Conservation (phyloP, 2,113 vertebrate species). For the Prionailurus viverrinus region DNA sequence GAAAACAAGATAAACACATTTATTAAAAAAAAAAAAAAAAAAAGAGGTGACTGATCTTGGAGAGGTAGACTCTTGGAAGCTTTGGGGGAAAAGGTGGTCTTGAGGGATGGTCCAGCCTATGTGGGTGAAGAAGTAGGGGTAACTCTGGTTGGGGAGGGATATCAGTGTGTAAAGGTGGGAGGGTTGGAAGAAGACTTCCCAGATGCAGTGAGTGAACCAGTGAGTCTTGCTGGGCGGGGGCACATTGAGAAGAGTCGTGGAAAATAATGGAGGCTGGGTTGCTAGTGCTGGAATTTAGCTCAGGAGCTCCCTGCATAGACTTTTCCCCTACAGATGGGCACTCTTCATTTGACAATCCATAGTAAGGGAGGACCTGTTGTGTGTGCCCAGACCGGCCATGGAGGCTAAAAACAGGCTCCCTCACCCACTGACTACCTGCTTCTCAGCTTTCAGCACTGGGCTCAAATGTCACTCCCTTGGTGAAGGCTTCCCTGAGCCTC, state of each 20-base stretch:
- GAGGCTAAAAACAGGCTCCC: background rate
- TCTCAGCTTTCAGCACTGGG: slow-evolving; percentile 1
- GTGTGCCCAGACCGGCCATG: background rate
- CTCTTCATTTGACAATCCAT: background rate
- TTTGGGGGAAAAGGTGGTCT: background rate
- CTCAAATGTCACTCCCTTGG: background rate
- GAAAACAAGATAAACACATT: background rate
- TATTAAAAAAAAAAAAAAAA: background rate
- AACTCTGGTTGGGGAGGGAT: background rate
- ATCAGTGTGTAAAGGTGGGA: background rate
- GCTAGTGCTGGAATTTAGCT: background rate
- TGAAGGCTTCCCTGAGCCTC: background rate
- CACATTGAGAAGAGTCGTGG: background rate
- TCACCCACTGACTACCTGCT: background rate
- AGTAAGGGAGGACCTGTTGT: background rate
- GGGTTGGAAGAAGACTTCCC: background rate
- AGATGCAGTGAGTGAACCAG: background rate
- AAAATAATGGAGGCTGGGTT: too few species aligned
- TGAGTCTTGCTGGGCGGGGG: background rate
- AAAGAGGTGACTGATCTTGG: background rate
- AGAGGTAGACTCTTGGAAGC: background rate
- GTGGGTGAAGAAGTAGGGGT: background rate
- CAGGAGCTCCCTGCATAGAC: background rate
- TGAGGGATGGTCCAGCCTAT: background rate
- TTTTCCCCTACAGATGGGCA: background rate